Conservation (phyloP, 2,797 vertebrate species). For the Chloroceryle inda region DNA sequence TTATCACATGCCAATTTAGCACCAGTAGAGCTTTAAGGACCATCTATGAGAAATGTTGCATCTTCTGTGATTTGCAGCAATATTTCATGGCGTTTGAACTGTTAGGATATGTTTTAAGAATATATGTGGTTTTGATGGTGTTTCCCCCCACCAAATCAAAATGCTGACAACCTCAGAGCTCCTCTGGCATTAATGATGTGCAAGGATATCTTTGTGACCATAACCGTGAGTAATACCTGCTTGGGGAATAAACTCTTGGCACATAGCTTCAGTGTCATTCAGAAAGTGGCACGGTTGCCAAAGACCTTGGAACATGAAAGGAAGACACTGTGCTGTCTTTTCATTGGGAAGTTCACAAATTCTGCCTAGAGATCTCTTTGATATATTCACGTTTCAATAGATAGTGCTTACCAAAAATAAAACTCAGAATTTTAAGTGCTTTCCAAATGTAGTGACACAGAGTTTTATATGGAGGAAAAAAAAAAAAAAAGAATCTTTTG, state of each 20-base stretch:
- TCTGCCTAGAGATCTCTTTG: conserved; percentile 40
- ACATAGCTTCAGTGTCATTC: neutral
- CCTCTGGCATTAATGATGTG: neutral
- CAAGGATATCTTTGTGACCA: conserved; percentile 6
- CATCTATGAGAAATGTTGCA: neutral
- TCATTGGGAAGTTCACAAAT: conserved; percentile 15
- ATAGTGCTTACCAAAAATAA: conserved; percentile 28
- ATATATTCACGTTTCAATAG: conserved; percentile 50
- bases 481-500: neutral
- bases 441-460: conserved; percentile 1
- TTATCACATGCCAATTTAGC: neutral
- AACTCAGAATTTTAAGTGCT: conserved; percentile 1
- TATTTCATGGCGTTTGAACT: neutral
- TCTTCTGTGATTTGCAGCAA: neutral
- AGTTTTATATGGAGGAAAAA: neutral
- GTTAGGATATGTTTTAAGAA: neutral
- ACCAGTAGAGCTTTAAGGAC: neutral
- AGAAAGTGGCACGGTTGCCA: neutral
- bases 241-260: conserved; percentile 23
- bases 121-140: neutral
- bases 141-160: neutral
- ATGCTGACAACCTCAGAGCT: neutral
- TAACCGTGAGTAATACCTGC: neutral
- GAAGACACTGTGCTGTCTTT: neutral
- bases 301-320: neutral